phyloP scores from a whole-genome alignment of 2,113 vertebrate genomes.

The Neopipo cinnamomea region DNA sequence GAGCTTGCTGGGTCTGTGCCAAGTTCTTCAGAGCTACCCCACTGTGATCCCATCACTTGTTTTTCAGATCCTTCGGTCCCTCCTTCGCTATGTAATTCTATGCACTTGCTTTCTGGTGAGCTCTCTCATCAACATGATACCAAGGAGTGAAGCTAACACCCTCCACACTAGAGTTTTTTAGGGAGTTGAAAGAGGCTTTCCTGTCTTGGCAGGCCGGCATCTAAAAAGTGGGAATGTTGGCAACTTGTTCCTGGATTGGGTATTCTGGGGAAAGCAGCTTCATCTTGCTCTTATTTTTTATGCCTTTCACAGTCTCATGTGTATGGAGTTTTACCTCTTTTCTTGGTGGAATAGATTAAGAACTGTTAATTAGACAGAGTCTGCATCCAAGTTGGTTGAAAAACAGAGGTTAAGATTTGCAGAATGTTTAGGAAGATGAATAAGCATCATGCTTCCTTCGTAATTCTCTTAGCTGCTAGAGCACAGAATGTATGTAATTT shows the following conservation, averaged over 20 bases:
- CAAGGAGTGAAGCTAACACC: background rate
- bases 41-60: conserved; percentile 32
- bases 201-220: background rate
- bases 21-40: conserved; percentile 34
- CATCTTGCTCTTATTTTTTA: background rate
- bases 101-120: background rate
- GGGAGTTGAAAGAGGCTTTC: background rate
- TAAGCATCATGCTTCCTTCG: background rate
- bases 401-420: background rate
- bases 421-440: background rate
- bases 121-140: background rate
- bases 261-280: background rate
- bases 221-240: background rate
- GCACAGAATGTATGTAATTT: background rate
- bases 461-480: background rate
- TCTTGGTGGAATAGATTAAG: background rate
- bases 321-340: background rate
- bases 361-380: background rate
- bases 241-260: background rate
- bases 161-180: background rate
- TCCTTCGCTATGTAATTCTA: background rate
- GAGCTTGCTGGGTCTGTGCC: background rate
- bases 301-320: background rate
- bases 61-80: background rate
- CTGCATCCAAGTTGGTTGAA: background rate